A percentile compares a stretch with the other conserved stretches of the same genome.
Evolutionary conservation across 2,797 vertebrate genomes (phyloP).

Genomic region (Amblyopsis hoosieri): DNA sequence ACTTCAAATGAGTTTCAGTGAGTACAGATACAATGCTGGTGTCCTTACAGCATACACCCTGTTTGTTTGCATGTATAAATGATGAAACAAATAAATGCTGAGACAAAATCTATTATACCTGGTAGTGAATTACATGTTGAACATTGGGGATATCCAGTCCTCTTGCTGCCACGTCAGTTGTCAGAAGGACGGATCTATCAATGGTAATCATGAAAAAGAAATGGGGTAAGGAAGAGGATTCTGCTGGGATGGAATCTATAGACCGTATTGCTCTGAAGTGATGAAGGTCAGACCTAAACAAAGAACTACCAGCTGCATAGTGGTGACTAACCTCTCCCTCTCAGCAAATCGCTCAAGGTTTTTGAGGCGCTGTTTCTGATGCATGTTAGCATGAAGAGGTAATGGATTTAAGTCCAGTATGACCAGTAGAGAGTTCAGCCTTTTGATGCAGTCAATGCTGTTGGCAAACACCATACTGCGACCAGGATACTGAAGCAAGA

Average conservation of each 20-base stretch:
- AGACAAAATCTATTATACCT: conserved; percentile 75
- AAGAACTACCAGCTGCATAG: conserved; percentile 7
- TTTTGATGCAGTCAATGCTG: conserved; percentile 97
- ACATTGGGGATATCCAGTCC: conserved; percentile 95
- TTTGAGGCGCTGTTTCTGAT: conserved; percentile 96
- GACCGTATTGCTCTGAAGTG: not conserved
- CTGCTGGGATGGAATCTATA: not conserved
- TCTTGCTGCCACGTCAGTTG: conserved; percentile 95
- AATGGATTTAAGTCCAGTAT: conserved; percentile 86
- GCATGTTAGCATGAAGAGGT: conserved; percentile 96
- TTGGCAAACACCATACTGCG: conserved; percentile 98
- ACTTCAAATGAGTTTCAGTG: too few species aligned
- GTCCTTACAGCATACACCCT: too few species aligned
- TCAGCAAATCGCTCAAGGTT: conserved; percentile 95
- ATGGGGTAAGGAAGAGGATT: not conserved
- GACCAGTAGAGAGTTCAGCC: conserved; percentile 88
- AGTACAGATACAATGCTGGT: too few species aligned
- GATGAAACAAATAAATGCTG: too few species aligned
- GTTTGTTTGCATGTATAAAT: too few species aligned
- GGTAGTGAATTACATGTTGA: conserved; percentile 97
- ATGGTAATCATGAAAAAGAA: conserved; percentile 5
- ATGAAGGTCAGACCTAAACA: not conserved
- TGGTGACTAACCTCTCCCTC: conserved; percentile 83
- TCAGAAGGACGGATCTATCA: conserved; percentile 89
- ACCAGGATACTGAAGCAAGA: conserved; percentile 90